Evolutionary conservation across 2,888 invertebrate species (phyloP).

Genomic region (Vandiemenella viatica): DNA sequence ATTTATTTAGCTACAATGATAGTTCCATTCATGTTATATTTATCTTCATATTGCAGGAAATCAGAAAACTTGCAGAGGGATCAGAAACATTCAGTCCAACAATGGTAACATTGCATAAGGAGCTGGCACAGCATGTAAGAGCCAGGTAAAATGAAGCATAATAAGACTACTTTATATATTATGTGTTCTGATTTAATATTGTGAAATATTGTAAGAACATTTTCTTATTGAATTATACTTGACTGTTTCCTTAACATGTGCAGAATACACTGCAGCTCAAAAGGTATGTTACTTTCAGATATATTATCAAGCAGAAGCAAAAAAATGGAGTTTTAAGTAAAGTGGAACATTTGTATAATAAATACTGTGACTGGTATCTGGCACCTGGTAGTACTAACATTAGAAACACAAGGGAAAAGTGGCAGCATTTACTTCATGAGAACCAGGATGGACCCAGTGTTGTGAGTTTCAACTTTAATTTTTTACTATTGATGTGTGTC

Average conservation of each 20-base stretch:
- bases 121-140: conserved; percentile 42
- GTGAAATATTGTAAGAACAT: background rate
- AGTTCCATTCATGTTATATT: no score
- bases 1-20: no score
- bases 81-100: conserved; percentile 68
- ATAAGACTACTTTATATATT: background rate
- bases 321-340: conserved; percentile 50
- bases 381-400: conserved; percentile 23
- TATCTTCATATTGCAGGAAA: conserved; percentile 43
- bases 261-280: conserved; percentile 1
- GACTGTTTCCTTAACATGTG: background rate
- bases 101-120: conserved; percentile 43
- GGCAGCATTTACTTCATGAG: conserved; percentile 48
- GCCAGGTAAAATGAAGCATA: background rate
- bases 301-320: conserved; percentile 38
- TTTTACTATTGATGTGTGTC: no score
- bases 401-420: conserved; percentile 49
- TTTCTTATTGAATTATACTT: no score
- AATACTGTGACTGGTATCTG: conserved; percentile 51
- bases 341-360: conserved; percentile 40
- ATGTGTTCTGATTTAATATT: background rate
- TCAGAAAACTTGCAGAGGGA: conserved; percentile 53
- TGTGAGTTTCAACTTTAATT: conserved; percentile 24
- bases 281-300: conserved; percentile 28
- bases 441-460: conserved; percentile 39